Conservation (phyloP, 2,888 invertebrate genomes). For the Acronicta psi region DNA sequence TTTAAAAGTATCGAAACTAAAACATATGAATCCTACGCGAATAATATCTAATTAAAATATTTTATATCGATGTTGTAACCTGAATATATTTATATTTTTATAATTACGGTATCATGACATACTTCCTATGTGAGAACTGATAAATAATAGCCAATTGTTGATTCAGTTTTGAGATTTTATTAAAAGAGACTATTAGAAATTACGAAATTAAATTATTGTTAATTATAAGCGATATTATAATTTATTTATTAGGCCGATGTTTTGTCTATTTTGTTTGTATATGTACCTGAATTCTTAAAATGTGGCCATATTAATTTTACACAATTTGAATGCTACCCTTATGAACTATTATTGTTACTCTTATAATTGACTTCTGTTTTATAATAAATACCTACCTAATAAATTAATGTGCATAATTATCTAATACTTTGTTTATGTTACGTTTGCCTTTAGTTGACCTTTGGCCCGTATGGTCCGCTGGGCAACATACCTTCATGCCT, state of each 20-base stretch:
- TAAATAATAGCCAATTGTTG: constrained; percentile 70
- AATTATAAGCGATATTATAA: constrained; percentile 75
- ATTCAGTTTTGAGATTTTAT: constrained; percentile 81
- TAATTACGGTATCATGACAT: constrained; percentile 76
- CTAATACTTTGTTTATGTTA: constrained; percentile 14
- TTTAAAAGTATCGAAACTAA: constrained; percentile 30
- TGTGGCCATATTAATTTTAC: constrained; percentile 87
- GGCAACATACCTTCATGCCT: no score
- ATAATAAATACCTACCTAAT: constrained; percentile 81
- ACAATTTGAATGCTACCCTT: constrained; percentile 71
- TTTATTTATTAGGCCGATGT: constrained; percentile 77
- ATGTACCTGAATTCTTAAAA: constrained; percentile 88
- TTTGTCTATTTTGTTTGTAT: constrained; percentile 76
- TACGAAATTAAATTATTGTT: constrained; percentile 85
- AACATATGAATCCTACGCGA: constrained; percentile 41
- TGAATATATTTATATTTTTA: constrained; percentile 75
- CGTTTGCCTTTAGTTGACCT: no score
- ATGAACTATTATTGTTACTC: constrained; percentile 75
- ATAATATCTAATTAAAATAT: constrained; percentile 54
- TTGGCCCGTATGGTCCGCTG: no score
- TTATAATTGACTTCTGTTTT: constrained; percentile 81
- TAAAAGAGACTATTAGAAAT: constrained; percentile 82
- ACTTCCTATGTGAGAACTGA: constrained; percentile 76
- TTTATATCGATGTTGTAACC: constrained; percentile 75
- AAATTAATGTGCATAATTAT: constrained; percentile 82